A percentile compares a stretch with the other conserved stretches of the same genome.
Evolutionary conservation across 2,113 vertebrate genomes (phyloP).

Genomic region (Paramormyrops kingsleyae): DNA sequence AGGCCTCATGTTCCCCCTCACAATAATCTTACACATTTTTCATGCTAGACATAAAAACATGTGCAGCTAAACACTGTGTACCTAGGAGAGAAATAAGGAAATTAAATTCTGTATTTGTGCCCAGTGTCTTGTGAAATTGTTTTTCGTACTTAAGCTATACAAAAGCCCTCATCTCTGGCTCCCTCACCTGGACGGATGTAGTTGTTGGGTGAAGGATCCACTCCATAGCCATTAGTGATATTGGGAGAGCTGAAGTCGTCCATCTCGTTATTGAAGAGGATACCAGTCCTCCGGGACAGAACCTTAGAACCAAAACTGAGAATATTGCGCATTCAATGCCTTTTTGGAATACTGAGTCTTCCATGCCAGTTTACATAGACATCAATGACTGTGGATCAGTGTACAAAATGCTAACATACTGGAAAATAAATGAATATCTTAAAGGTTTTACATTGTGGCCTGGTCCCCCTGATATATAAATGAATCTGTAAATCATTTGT

Average conservation of each 20-base stretch:
- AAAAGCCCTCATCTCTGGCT: neutral
- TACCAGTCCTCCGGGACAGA: conserved; percentile 72
- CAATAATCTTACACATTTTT: neutral
- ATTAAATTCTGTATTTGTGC: neutral
- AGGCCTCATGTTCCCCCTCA: neutral
- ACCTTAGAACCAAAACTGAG: conserved; percentile 85
- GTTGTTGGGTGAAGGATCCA: conserved; percentile 82
- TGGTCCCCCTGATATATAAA: neutral
- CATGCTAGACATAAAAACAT: neutral
- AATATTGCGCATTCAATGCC: neutral
- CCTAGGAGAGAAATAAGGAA: neutral
- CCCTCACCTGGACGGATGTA: conserved; percentile 80
- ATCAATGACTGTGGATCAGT: neutral
- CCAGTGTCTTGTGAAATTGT: neutral
- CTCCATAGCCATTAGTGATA: conserved; percentile 71
- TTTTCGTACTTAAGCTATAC: neutral
- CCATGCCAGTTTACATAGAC: neutral
- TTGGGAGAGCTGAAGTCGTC: conserved; percentile 90
- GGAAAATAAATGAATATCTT: neutral
- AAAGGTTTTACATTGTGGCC: neutral
- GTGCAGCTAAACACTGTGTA: neutral
- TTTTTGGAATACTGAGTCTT: neutral
- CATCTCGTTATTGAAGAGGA: conserved; percentile 92
- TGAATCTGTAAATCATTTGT: neutral
- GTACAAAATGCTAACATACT: neutral